These are phyloP conservation scores for Lycodopsis pacificus DNA, from an alignment of 2,797 vertebrate species.

Conservation along the genomic window DNA sequence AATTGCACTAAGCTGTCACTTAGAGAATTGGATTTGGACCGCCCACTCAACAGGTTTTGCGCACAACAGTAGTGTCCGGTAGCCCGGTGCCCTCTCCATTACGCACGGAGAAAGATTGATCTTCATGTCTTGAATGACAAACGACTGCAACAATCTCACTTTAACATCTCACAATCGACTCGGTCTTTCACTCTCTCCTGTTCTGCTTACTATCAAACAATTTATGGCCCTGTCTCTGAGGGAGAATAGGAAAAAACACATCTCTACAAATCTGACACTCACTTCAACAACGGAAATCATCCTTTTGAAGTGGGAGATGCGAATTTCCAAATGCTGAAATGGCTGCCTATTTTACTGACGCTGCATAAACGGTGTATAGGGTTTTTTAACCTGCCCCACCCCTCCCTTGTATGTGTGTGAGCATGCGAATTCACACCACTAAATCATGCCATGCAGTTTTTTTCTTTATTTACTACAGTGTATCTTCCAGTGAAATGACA, in stretches of 20 bases:
- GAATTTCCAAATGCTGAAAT: constrained; percentile 72
- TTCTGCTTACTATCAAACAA: constrained; percentile 67
- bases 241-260: constrained; percentile 34
- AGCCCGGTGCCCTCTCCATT: constrained; percentile 32
- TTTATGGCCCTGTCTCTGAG: constrained; percentile 52
- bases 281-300: constrained; percentile 64
- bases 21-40: constrained; percentile 10
- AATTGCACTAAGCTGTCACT: not conserved
- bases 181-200: constrained; percentile 30
- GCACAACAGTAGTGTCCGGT: constrained; percentile 22
- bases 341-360: constrained; percentile 73
- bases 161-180: constrained; percentile 9
- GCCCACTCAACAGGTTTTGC: constrained; percentile 63
- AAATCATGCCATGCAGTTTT: constrained; percentile 35
- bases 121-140: not conserved
- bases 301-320: constrained; percentile 70
- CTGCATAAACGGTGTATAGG: constrained; percentile 66
- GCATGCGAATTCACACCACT: constrained; percentile 12
- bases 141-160: constrained; percentile 26
- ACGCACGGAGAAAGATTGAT: constrained; percentile 28
- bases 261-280: constrained; percentile 62
- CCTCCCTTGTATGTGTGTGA: not conserved
- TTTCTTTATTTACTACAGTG: constrained; percentile 12
- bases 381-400: constrained; percentile 47
- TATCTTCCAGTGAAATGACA: constrained; percentile 36